These are phyloP conservation scores for Neocrepidodera transversa DNA, from an alignment of 2,888 invertebrate genomes.

Conservation along the genomic window DNA sequence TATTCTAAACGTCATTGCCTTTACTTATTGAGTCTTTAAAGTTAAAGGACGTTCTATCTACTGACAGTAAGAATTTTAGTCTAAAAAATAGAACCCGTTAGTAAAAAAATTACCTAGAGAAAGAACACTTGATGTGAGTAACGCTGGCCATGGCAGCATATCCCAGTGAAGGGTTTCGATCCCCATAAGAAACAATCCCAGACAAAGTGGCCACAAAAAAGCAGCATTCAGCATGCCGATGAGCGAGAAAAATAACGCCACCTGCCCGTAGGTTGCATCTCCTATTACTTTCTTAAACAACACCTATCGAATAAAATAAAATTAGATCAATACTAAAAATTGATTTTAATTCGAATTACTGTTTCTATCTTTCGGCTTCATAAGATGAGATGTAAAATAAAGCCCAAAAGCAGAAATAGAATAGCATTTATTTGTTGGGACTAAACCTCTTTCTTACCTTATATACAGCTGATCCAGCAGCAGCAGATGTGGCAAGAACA, in stretches of 20 bases:
- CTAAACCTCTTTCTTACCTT: too few relatives aligned
- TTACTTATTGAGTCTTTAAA: too few relatives aligned
- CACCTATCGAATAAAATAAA: constrained; percentile 61
- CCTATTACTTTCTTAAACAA: constrained; percentile 92
- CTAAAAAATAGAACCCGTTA: too few relatives aligned
- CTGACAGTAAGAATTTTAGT: too few relatives aligned
- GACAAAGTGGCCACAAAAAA: constrained; percentile 89
- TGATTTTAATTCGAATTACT: too few relatives aligned
- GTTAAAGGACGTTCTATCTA: too few relatives aligned
- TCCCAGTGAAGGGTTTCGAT: constrained; percentile 84
- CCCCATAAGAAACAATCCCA: constrained; percentile 85
- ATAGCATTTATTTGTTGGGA: too few relatives aligned
- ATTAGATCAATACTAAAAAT: too few relatives aligned
- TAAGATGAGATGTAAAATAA: too few relatives aligned
- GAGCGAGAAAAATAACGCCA: constrained; percentile 91
- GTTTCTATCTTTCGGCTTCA: too few relatives aligned
- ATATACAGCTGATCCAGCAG: constrained; percentile 92
- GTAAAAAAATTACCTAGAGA: constrained; percentile 78
- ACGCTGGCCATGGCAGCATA: constrained; percentile 85
- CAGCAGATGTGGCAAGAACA: constrained; percentile 87
- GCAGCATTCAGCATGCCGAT: constrained; percentile 88
- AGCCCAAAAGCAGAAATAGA: too few relatives aligned
- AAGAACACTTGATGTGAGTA: constrained; percentile 80
- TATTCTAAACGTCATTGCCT: too few relatives aligned
- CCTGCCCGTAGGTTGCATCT: constrained; percentile 89